Evolutionary conservation across 1,140 invertebrate genomes (phyloP), one percentile per base, ranked within the genome.

Genomic region (Aphidius ervi): DNA sequence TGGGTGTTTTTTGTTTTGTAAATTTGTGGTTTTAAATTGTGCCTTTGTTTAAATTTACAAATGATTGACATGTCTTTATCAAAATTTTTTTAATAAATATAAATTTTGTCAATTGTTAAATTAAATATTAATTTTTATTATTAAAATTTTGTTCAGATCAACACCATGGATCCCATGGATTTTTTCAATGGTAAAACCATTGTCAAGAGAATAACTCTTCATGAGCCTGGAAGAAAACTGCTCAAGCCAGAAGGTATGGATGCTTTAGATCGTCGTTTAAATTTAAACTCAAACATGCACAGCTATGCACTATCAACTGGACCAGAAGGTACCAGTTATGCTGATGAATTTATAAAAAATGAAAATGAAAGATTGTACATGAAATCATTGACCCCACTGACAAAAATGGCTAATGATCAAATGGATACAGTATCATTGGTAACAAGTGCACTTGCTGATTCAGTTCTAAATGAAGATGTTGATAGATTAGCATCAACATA

Each of bases 401-500:
- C 16, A 16, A 16, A 16, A 16, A 1, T 16, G 16, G 16, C 16
- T 16, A 16, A 39, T 45, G 48, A 48, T 9, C 37, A 20, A 40
- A 1, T 73, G 9, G 76, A 79, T 31, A 47, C 62, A 46, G 41
- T 78, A 39, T 79, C 78, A 0, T 16, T 70, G 16, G 70, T 70
- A 5, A 75, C 77, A 42, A 52, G 61, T 8, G 46, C 61, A 6
- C 63, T 58, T 20, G 23, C 59, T 6, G 52, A 49, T 23, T 66
- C 68, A 9, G 0, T 70, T 6, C 37, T 58, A 4, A 59, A 65
- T 43, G 60, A 68, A 20, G 60, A 76, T 37, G 42, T 69, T 3
- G 58, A 59, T 3, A 70, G 71, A 49, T 68, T 80, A 59, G 76
- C 77, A 31, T 58, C 64, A 42, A 71, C 65, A 0, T 81, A 73